Evolutionary conservation across 2,113 vertebrate species (phyloP).

Genomic region (Marmota flaviventris): DNA sequence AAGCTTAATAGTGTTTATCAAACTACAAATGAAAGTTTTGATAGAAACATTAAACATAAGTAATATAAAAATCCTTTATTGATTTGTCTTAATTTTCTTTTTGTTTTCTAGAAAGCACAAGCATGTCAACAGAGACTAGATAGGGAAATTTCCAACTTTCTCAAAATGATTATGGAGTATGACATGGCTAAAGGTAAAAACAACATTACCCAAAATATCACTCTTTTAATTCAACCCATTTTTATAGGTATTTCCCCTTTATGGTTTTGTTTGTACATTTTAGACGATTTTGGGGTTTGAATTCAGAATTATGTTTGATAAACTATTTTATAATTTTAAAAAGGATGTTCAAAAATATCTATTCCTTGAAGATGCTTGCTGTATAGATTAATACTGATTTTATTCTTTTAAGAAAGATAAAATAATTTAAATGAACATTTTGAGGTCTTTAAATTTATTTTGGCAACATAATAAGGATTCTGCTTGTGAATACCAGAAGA

Average conservation of each 20-base stretch:
- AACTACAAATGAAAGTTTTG: neutral
- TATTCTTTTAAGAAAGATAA: slow-evolving; percentile 21
- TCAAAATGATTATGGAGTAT: slow-evolving; percentile 91
- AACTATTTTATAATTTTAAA: slow-evolving; percentile 15
- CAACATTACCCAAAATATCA: neutral
- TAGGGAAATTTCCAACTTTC: slow-evolving; percentile 91
- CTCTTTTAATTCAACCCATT: neutral
- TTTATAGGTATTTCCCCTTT: neutral
- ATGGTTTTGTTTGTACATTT: neutral
- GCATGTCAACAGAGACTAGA: slow-evolving; percentile 92
- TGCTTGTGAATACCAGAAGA: neutral
- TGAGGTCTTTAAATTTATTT: neutral
- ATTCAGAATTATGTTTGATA: neutral
- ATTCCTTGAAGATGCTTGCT: neutral
- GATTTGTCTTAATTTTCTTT: slow-evolving; percentile 53
- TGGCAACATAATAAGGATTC: neutral
- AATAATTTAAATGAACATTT: neutral
- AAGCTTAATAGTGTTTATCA: neutral
- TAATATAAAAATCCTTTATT: slow-evolving; percentile 8
- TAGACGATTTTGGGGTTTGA: neutral
- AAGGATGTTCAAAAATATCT: neutral
- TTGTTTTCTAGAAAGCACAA: slow-evolving; percentile 91
- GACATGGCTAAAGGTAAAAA: slow-evolving; percentile 92
- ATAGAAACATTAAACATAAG: neutral
- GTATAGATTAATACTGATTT: neutral